Conservation (phyloP, 2,888 invertebrate genomes). For the Troilus luridus region DNA sequence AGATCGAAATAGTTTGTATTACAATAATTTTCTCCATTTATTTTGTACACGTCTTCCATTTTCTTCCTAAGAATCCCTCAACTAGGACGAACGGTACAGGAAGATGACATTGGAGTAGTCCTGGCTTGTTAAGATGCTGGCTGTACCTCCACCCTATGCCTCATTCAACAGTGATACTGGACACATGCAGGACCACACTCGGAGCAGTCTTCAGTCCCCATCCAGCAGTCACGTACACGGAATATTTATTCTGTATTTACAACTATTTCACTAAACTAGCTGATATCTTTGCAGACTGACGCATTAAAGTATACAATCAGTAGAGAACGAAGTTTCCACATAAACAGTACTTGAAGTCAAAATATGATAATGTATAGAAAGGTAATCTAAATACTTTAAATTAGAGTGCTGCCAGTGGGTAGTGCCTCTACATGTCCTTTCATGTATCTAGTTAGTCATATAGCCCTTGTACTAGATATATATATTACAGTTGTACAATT, state of each 20-base stretch:
- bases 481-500: too few species aligned
- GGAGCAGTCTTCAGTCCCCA: neutral
- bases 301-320: too few species aligned
- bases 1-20: neutral
- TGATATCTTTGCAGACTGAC: too few species aligned
- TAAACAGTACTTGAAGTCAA: too few species aligned
- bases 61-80: neutral
- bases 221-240: neutral
- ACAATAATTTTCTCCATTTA: neutral
- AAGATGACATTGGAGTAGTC: neutral
- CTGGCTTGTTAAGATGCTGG: neutral
- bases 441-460: too few species aligned
- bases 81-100: neutral
- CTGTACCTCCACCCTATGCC: neutral
- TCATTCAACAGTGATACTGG: conserved; percentile 38
- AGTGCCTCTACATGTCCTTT: too few species aligned
- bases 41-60: neutral
- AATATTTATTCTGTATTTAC: neutral
- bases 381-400: too few species aligned
- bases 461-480: too few species aligned
- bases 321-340: too few species aligned
- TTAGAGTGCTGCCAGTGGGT: too few species aligned
- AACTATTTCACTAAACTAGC: neutral
- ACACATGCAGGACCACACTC: conserved; percentile 33
- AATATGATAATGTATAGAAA: too few species aligned